phyloP scores from a whole-genome alignment of 2,888 invertebrate species.

The Arenicola marina region DNA sequence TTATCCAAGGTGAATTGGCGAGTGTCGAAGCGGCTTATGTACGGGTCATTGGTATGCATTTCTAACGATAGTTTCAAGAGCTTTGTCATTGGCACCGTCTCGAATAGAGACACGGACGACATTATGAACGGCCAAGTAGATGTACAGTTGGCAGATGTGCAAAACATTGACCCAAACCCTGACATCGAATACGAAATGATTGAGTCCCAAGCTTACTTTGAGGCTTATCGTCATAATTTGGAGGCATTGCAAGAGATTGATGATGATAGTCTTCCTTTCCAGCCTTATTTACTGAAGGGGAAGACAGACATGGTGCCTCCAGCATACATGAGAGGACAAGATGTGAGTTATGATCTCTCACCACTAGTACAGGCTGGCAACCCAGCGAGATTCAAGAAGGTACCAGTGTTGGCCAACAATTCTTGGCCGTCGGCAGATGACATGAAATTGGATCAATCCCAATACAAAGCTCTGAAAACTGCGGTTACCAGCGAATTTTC shows the following conservation, averaged over 20 bases:
- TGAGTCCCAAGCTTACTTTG: conserved; percentile 80
- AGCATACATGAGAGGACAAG: conserved; percentile 2
- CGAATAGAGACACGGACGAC: conserved; percentile 52
- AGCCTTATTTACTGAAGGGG: conserved; percentile 69
- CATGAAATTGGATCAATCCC: conserved; percentile 39
- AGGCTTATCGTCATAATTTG: conserved; percentile 78
- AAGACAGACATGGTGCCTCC: conserved; percentile 54
- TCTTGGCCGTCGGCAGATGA: conserved; percentile 36
- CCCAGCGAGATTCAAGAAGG: neutral
- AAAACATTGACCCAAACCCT: conserved; percentile 13
- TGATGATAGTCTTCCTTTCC: conserved; percentile 69
- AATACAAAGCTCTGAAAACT: conserved; percentile 39
- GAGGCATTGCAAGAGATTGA: conserved; percentile 70
- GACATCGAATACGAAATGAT: conserved; percentile 65
- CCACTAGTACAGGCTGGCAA: neutral
- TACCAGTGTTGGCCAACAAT: conserved; percentile 9
- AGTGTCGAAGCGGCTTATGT: conserved; percentile 69
- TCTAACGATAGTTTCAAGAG: conserved; percentile 73
- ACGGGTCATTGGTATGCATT: conserved; percentile 75
- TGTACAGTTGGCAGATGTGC: neutral
- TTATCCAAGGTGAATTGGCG: conserved; percentile 57
- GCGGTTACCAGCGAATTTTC: conserved; percentile 38
- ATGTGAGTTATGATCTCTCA: conserved; percentile 7
- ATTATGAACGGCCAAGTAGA: conserved; percentile 38
- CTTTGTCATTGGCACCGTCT: conserved; percentile 71